Conservation (phyloP, 2,797 vertebrate genomes). For the Phrynocephalus forsythii region DNA sequence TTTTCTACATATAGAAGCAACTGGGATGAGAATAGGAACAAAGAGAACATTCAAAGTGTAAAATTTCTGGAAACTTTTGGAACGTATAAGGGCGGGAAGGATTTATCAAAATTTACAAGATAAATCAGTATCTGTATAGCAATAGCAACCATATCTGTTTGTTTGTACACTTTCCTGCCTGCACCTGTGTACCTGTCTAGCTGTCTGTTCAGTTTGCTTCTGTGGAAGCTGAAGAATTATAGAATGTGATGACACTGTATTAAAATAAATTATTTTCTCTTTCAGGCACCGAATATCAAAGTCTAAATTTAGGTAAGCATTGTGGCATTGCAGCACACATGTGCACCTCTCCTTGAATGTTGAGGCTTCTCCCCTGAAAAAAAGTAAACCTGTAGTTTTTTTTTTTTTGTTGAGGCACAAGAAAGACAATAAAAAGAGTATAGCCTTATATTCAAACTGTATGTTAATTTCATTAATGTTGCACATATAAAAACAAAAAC, state of each 20-base stretch:
- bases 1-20: too few species aligned
- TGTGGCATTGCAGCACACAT: slow-evolving; percentile 60
- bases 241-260: slow-evolving; percentile 40
- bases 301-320: slow-evolving; percentile 99
- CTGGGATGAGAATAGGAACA: too few species aligned
- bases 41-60: too few species aligned
- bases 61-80: too few species aligned
- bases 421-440: neutral
- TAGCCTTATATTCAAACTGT: neutral
- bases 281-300: slow-evolving; percentile 99
- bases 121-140: slow-evolving; percentile 2
- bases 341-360: neutral
- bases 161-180: neutral
- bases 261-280: slow-evolving; percentile 82
- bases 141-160: neutral
- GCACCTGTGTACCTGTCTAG: neutral
- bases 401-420: neutral
- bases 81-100: neutral
- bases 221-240: slow-evolving; percentile 30
- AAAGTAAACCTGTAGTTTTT: neutral
- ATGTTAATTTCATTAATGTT: neutral
- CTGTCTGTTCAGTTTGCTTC: slow-evolving; percentile 24
- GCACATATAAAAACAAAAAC: too few species aligned
- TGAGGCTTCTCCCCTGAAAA: neutral
- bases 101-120: slow-evolving; percentile 20